Conservation (phyloP, 2,113 vertebrate species). For the Cochlearius cochlearius region DNA sequence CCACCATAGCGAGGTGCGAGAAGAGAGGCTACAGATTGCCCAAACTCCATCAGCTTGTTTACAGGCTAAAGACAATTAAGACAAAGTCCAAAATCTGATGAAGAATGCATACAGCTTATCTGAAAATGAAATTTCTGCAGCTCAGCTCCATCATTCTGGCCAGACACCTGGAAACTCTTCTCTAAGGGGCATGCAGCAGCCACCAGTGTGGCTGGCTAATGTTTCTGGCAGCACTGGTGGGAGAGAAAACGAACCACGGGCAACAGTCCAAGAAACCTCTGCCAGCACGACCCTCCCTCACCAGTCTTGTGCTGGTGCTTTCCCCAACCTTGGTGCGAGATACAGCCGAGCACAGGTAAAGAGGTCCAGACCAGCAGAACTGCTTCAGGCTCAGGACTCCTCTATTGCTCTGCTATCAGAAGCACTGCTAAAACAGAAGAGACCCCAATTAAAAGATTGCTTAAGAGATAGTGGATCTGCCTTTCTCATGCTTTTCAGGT, state of each 20-base stretch:
- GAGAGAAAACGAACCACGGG: neutral
- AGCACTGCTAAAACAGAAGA: neutral
- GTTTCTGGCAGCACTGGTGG: neutral
- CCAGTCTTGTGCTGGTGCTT: neutral
- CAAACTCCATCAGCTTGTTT: neutral
- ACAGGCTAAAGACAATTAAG: neutral
- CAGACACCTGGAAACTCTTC: neutral
- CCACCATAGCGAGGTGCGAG: neutral
- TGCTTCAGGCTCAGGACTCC: neutral
- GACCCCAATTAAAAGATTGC: neutral
- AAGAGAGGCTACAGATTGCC: neutral
- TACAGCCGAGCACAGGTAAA: fast-evolving
- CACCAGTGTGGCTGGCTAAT: neutral
- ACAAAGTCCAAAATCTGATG: neutral
- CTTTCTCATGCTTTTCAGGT: neutral
- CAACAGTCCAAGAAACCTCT: neutral
- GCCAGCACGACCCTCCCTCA: neutral
- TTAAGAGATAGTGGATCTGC: neutral
- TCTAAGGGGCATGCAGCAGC: neutral
- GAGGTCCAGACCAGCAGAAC: neutral
- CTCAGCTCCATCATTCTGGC: neutral
- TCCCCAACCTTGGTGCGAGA: neutral
- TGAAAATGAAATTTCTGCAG: neutral
- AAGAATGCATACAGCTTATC: neutral
- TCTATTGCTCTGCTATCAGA: neutral